A percentile compares a stretch with the other conserved stretches of the same genome.
phyloP scores from a whole-genome alignment of 1,140 invertebrate genomes.

The Drosophila persimilis region DNA sequence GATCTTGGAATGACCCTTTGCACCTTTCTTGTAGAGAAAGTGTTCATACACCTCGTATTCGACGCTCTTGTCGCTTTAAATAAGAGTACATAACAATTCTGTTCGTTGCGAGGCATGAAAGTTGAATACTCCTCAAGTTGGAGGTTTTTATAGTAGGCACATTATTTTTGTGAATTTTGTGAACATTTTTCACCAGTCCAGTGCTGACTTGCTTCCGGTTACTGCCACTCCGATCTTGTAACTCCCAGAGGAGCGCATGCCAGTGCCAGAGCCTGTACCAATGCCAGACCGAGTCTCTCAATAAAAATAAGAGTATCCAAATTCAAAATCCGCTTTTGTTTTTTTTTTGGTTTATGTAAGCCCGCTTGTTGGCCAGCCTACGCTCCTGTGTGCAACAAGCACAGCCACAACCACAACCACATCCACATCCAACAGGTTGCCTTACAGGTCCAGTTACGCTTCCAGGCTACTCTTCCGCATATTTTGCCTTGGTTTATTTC shows the following conservation, averaged over 20 bases:
- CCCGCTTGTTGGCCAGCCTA: conserved; percentile 44
- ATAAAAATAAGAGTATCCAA: conserved; percentile 32
- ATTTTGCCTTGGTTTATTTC: conserved; percentile 46
- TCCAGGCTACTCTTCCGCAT: conserved; percentile 77
- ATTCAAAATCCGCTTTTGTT: conserved; percentile 38
- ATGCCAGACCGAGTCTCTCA: background rate
- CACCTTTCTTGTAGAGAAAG: no score
- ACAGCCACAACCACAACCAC: conserved; percentile 47
- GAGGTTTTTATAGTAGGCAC: no score
- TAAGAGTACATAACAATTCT: no score
- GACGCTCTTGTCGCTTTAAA: no score
- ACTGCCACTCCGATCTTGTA: conserved; percentile 9
- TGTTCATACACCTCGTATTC: no score
- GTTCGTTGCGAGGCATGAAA: no score
- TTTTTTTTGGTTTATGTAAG: conserved; percentile 72
- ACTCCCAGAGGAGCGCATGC: background rate
- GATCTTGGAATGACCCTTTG: no score
- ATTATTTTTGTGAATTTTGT: no score
- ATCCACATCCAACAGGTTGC: conserved; percentile 62
- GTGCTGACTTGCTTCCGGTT: conserved; percentile 61
- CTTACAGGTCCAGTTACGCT: conserved; percentile 58
- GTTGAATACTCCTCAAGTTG: no score
- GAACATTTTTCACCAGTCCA: no score
- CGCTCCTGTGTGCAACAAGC: conserved; percentile 55
- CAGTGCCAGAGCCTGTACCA: conserved; percentile 6